Conservation (phyloP, 2,113 vertebrate genomes). For the Rhadina sibilatrix region DNA sequence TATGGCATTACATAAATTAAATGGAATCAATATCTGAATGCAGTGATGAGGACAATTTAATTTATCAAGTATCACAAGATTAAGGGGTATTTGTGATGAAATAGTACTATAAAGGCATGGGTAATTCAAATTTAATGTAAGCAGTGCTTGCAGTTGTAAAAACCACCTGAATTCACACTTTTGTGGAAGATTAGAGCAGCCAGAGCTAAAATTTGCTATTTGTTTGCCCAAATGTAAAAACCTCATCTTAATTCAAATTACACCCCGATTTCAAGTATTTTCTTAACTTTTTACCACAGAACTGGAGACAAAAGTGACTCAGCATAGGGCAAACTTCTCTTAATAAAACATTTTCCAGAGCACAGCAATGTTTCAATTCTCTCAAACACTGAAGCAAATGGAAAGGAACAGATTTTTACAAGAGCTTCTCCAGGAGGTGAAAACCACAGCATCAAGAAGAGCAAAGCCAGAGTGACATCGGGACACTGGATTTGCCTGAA, state of each 20-base stretch:
- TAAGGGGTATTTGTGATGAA: neutral
- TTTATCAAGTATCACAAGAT: neutral
- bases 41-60: neutral
- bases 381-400: neutral
- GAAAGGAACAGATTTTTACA: neutral
- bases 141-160: neutral
- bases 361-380: neutral
- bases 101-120: accelerated
- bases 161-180: neutral
- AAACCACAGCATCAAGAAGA: neutral
- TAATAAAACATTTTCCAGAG: neutral
- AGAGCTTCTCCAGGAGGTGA: neutral
- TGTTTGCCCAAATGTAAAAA: neutral
- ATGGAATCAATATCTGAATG: neutral
- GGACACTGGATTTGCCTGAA: neutral
- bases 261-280: neutral
- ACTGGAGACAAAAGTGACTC: neutral
- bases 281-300: neutral
- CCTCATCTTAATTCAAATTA: neutral
- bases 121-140: neutral
- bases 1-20: neutral
- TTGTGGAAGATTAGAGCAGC: neutral
- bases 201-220: neutral
- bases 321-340: neutral
- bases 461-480: neutral